These are phyloP conservation scores for Arrhopalites spinosus DNA, from an alignment of 2,888 invertebrate genomes.

Conservation along the genomic window DNA sequence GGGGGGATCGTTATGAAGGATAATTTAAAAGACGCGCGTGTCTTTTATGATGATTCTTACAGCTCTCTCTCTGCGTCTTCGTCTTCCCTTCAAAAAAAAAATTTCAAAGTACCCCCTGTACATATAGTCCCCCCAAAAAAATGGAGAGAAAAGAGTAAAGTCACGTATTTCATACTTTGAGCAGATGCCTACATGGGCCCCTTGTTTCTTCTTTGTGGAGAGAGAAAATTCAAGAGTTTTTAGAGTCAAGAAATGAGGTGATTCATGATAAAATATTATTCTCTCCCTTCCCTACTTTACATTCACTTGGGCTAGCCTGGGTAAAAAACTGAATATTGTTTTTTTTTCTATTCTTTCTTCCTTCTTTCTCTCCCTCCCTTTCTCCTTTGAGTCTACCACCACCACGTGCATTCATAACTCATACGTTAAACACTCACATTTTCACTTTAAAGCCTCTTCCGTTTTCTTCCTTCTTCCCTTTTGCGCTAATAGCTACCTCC, in stretches of 20 bases:
- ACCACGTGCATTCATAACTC: no score
- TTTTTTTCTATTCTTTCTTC: background rate
- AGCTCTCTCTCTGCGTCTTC: no score
- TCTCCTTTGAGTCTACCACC: no score
- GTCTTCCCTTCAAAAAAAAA: no score
- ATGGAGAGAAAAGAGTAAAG: background rate
- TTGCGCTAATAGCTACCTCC: background rate
- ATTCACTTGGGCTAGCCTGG: background rate
- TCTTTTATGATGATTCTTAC: constrained; percentile 15
- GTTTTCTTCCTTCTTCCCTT: background rate
- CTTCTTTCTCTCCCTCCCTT: no score
- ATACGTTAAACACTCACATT: no score
- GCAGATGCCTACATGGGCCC: constrained; percentile 4
- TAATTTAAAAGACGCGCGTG: constrained; percentile 22
- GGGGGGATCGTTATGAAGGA: background rate
- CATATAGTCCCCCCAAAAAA: background rate
- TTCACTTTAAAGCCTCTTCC: no score
- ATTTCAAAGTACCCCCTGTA: background rate
- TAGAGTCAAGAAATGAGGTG: constrained; percentile 4
- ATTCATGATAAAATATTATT: constrained; percentile 27
- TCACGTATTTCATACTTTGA: constrained; percentile 25
- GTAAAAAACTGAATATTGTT: no score
- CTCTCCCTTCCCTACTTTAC: background rate
- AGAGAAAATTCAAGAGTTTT: background rate
- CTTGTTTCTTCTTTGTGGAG: no score